Evolutionary conservation across 2,113 vertebrate species (phyloP), one percentile per base, ranked within the genome.

Genomic region (Lasiurus borealis): DNA sequence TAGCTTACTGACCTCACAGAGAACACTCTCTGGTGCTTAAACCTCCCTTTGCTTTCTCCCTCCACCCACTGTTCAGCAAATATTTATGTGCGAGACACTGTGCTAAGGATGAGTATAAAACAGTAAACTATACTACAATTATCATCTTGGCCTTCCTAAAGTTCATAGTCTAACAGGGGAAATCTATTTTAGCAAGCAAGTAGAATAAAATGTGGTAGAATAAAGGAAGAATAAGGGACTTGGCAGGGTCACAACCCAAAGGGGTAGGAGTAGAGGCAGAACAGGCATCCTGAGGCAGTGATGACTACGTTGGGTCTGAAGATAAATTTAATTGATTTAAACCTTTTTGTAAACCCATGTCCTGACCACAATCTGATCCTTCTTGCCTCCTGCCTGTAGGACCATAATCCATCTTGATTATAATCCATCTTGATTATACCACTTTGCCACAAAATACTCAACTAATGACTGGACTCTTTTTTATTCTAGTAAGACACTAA

Each of bases 401-500:
- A 78, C 66, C 34, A 54, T 57, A 95, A 96, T 94, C 92, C 84
- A 84, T 90, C 95, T 93, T 94, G 87, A 97, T 91, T 91, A 93
- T 80, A 95, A 91, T 97, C 78, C 71, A 81, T 66, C 94, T 96
- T 95, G 85, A 92, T 97, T 94, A 90, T 64, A 92, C 54, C 77
- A 83, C 64, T 94, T 94, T 77, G 44, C 91, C 93, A 96, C 75
- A 91, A 90, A 77, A 36, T 64, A 73, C 72, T 86, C 94, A 96
- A 50, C 84, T 90, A 94, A 94, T 69, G 52, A 95, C 76, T 59
- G 7, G 68, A 80, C 68, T 93, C 57, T 40, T 62, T 48, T 93
- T 59, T 71, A 31, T 87, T 82, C 64, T 44, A 18, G 34, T 72
- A 91, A 19, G 62, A 92, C 19, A 81, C 81, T 50, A n/a, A 78